Evolutionary conservation across 2,888 invertebrate species (phyloP).

Genomic region (Deilephila elpenor): DNA sequence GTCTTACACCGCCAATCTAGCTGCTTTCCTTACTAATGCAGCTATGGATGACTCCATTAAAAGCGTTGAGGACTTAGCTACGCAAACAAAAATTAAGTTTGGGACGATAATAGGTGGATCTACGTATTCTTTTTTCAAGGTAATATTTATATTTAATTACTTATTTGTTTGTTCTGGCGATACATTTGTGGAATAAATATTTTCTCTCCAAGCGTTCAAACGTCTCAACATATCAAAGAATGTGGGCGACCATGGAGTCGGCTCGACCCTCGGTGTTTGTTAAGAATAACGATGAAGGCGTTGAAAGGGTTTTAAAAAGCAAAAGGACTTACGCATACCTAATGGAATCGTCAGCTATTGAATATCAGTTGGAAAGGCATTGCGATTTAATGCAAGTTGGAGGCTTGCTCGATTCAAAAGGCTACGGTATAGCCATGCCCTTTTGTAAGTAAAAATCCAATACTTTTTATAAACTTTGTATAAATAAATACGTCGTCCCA

Average conservation of each 20-base stretch:
- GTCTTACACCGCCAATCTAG: slow-evolving; percentile 97
- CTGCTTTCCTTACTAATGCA: slow-evolving; percentile 96
- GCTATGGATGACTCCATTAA: slow-evolving; percentile 95
- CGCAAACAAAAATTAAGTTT: slow-evolving; percentile 98
- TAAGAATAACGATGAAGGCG: slow-evolving; percentile 92
- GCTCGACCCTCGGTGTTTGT: slow-evolving; percentile 93
- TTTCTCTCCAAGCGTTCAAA: slow-evolving; percentile 89
- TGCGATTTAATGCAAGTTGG: slow-evolving; percentile 94
- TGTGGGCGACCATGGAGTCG: slow-evolving; percentile 97
- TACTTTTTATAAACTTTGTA: slow-evolving; percentile 6
- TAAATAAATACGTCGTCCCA: background rate
- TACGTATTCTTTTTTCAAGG: slow-evolving; percentile 95
- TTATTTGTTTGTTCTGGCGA: background rate
- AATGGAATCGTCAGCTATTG: slow-evolving; percentile 98
- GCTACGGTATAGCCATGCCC: slow-evolving; percentile 96
- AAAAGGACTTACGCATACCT: slow-evolving; percentile 95
- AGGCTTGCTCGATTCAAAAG: slow-evolving; percentile 92
- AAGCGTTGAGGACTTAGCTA: slow-evolving; percentile 95
- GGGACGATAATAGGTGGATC: slow-evolving; percentile 96
- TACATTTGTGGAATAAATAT: slow-evolving; percentile 1
- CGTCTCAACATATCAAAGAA: slow-evolving; percentile 94
- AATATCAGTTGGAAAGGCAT: slow-evolving; percentile 94
- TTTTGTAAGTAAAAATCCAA: slow-evolving; percentile 86
- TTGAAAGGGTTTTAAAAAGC: slow-evolving; percentile 91
- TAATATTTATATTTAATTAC: slow-evolving; percentile 60